Conservation (phyloP, 2,888 invertebrate genomes). For the Drosophila greeni region DNA sequence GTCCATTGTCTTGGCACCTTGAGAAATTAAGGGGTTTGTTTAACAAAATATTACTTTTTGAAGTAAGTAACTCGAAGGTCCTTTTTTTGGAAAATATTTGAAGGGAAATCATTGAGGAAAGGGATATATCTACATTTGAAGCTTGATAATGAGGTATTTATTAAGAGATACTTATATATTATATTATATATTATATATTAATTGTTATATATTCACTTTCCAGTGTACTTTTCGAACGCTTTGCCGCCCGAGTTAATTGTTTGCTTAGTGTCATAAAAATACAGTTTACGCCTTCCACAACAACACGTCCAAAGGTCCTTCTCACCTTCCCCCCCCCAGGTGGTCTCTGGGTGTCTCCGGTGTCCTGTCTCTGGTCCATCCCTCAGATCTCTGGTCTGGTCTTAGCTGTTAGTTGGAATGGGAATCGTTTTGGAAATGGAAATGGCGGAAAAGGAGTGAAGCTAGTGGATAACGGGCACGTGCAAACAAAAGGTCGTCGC, state of each 20-base stretch:
- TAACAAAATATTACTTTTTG: background rate
- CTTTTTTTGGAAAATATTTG: background rate
- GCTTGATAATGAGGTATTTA: background rate
- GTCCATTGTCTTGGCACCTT: constrained; percentile 30
- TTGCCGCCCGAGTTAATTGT: constrained; percentile 61
- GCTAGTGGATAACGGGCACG: constrained; percentile 46
- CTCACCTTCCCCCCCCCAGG: constrained; percentile 1
- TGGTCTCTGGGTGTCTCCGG: background rate
- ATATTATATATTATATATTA: background rate
- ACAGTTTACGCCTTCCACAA: constrained; percentile 68
- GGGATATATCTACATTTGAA: no score
- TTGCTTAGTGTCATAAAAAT: constrained; percentile 71
- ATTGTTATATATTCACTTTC: no score
- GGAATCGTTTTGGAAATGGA: constrained; percentile 1
- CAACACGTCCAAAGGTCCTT: constrained; percentile 50
- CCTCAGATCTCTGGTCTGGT: constrained; percentile 2
- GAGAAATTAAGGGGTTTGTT: background rate
- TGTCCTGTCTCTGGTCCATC: constrained; percentile 1
- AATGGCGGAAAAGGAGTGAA: background rate
- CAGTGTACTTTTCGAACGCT: constrained; percentile 22
- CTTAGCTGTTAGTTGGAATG: constrained; percentile 29
- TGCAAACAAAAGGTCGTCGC: constrained; percentile 64
- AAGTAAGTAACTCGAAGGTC: background rate
- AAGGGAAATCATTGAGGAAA: background rate
- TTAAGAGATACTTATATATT: background rate